Conservation (phyloP, 1,140 invertebrate species). For the Cataglyphis hispanica region DNA sequence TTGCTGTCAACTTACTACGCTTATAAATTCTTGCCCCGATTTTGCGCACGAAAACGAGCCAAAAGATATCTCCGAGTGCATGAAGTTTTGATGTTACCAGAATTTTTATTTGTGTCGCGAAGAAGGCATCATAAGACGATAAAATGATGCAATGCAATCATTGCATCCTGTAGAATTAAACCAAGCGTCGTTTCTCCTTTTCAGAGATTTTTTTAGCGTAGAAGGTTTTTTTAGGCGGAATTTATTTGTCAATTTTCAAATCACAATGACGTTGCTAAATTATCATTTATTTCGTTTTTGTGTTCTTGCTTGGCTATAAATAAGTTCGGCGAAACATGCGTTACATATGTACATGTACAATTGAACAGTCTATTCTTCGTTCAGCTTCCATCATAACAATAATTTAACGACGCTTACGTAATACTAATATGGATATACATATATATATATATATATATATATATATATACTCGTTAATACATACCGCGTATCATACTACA, state of each 20-base stretch:
- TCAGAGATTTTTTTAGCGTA: neutral
- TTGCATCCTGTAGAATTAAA: neutral
- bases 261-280: conserved; percentile 33
- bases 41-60: neutral
- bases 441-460: neutral
- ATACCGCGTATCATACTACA: conserved; percentile 3
- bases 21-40: conserved; percentile 42
- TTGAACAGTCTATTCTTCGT: conserved; percentile 25
- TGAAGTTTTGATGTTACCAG: too few relatives aligned
- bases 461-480: conserved; percentile 47
- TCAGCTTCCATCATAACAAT: conserved; percentile 62
- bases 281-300: conserved; percentile 61
- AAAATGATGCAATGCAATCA: neutral
- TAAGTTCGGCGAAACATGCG: conserved; percentile 31
- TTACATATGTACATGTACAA: conserved; percentile 62
- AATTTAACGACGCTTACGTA: conserved; percentile 67
- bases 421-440: conserved; percentile 39
- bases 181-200: neutral
- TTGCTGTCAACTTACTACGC: conserved; percentile 29
- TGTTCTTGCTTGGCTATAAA: conserved; percentile 62
- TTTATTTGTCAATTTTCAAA: neutral
- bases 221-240: neutral
- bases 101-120: too few relatives aligned
- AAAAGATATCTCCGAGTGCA: too few relatives aligned
- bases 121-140: neutral